A percentile compares a stretch with the other conserved stretches of the same genome.
phyloP scores from a whole-genome alignment of 2,797 vertebrate species.

The Megaceryle alcyon region DNA sequence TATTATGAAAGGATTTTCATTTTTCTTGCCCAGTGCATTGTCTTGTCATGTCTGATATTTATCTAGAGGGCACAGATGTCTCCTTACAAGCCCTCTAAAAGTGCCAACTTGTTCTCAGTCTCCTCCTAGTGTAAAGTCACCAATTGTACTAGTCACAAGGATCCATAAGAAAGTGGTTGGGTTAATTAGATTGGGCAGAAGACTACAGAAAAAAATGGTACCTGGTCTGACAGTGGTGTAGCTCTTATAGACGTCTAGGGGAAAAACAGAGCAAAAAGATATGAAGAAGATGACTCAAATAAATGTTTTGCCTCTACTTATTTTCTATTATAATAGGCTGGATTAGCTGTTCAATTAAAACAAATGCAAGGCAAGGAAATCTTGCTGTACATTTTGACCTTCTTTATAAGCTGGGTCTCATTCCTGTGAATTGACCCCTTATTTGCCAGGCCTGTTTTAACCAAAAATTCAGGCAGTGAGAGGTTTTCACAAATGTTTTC shows the following conservation, averaged over 20 bases:
- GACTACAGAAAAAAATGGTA: background rate
- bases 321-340: background rate
- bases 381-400: slow-evolving; percentile 10
- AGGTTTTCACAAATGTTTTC: background rate
- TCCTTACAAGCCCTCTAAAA: background rate
- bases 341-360: slow-evolving; percentile 35
- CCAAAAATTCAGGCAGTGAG: background rate
- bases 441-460: background rate
- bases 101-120: background rate
- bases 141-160: background rate
- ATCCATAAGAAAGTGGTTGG: background rate
- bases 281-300: background rate
- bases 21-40: background rate
- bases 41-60: background rate
- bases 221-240: background rate
- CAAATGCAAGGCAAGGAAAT: background rate
- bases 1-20: background rate
- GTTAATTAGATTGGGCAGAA: background rate
- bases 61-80: background rate
- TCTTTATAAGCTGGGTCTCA: background rate
- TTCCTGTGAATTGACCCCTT: background rate
- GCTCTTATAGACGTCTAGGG: background rate
- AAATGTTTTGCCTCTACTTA: background rate
- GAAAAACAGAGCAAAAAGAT: background rate
- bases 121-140: background rate